Conservation (phyloP, 2,888 invertebrate species). For the Pedicia rivosa region DNA sequence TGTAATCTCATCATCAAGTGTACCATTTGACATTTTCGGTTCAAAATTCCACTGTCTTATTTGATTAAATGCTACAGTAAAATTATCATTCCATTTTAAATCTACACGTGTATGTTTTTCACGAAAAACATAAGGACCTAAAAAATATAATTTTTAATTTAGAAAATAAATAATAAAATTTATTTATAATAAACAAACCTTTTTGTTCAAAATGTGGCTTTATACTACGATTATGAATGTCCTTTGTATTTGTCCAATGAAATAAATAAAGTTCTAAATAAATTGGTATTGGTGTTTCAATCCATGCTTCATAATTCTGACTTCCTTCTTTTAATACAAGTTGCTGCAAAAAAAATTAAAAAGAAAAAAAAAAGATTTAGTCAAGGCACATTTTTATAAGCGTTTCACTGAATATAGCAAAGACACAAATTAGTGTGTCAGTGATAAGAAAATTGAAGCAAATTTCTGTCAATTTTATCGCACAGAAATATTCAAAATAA, state of each 20-base stretch:
- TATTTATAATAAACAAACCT: too few relatives aligned
- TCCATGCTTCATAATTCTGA: slow-evolving; percentile 55
- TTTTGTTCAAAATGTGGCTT: slow-evolving; percentile 44
- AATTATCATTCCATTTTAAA: slow-evolving; percentile 49
- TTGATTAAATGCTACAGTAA: slow-evolving; percentile 62
- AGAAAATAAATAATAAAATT: too few relatives aligned
- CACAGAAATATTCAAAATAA: too few relatives aligned
- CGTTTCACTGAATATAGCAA: too few relatives aligned
- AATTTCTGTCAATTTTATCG: too few relatives aligned
- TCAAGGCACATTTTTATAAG: too few relatives aligned
- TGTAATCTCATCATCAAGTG: slow-evolving; percentile 47
- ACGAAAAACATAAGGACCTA: slow-evolving; percentile 57
- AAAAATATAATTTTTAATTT: too few relatives aligned
- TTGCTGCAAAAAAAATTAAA: too few relatives aligned
- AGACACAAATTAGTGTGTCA: too few relatives aligned
- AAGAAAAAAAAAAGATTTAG: too few relatives aligned
- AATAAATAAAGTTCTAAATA: slow-evolving; percentile 58
- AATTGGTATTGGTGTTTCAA: slow-evolving; percentile 68
- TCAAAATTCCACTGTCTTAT: slow-evolving; percentile 57
- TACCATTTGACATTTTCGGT: slow-evolving; percentile 51
- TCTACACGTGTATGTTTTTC: slow-evolving; percentile 29
- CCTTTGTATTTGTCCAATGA: slow-evolving; percentile 58
- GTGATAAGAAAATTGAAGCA: too few relatives aligned
- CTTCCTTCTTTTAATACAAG: slow-evolving; percentile 44
- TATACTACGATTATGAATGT: slow-evolving; percentile 32